phyloP scores from a whole-genome alignment of 2,797 vertebrate genomes.

The Xyrichtys novacula region DNA sequence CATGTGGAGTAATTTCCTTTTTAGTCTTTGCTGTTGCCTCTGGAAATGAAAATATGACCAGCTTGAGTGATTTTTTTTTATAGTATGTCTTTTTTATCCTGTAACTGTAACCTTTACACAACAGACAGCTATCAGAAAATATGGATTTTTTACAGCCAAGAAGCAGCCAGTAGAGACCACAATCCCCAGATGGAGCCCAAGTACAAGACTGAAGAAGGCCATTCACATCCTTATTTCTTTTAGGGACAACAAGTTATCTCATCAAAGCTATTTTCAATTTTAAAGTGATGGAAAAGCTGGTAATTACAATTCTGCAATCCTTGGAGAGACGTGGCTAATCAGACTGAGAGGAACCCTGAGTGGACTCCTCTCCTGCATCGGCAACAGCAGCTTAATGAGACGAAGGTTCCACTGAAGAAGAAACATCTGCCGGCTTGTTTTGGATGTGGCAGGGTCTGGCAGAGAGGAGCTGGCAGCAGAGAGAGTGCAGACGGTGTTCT shows the following conservation, averaged over 20 bases:
- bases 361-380: conserved; percentile 53
- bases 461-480: conserved; percentile 2
- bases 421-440: conserved; percentile 46
- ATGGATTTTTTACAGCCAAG: neutral
- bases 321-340: conserved; percentile 48
- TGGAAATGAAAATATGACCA: conserved; percentile 3
- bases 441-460: conserved; percentile 3
- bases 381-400: conserved; percentile 62
- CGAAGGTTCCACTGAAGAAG: conserved; percentile 47
- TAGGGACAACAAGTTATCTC: conserved; percentile 27
- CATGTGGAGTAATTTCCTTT: conserved; percentile 15
- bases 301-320: conserved; percentile 51
- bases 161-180: neutral
- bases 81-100: conserved; percentile 30
- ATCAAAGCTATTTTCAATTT: conserved; percentile 45
- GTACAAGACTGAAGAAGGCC: conserved; percentile 29
- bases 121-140: neutral
- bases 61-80: conserved; percentile 5
- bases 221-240: conserved; percentile 47
- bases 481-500: neutral
- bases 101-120: conserved; percentile 11
- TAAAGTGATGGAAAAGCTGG: conserved; percentile 37
- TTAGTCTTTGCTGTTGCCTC: conserved; percentile 16
- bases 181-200: conserved; percentile 1
- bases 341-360: conserved; percentile 42